These are phyloP conservation scores for Catagonus wagneri DNA, from an alignment of 2,113 vertebrate genomes.

Conservation along the genomic window DNA sequence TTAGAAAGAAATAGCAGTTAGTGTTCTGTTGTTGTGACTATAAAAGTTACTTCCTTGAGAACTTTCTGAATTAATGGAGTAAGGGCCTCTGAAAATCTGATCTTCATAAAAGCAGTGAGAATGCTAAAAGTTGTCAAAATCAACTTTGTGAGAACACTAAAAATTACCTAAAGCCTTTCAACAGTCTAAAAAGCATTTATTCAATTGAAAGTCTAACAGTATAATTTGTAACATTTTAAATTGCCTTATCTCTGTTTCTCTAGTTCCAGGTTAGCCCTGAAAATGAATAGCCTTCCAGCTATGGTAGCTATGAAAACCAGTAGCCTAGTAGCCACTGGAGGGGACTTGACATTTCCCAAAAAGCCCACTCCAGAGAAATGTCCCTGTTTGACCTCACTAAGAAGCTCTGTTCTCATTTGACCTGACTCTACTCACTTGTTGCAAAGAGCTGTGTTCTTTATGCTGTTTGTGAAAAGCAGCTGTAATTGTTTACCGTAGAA, in stretches of 20 bases:
- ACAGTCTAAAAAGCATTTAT: slow-evolving; percentile 9
- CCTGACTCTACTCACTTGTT: neutral
- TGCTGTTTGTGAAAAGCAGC: neutral
- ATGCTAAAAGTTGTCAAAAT: slow-evolving; percentile 6
- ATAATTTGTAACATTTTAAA: slow-evolving; percentile 43
- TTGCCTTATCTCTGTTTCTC: neutral
- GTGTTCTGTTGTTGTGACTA: neutral
- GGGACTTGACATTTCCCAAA: neutral
- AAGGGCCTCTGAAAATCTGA: neutral
- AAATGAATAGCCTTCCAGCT: neutral
- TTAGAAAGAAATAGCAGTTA: neutral
- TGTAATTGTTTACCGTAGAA: neutral
- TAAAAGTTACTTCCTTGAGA: neutral
- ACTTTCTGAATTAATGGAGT: neutral
- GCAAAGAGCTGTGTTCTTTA: neutral
- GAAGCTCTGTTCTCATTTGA: neutral
- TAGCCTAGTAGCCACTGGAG: neutral
- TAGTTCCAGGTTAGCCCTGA: neutral
- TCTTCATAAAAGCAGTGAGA: slow-evolving; percentile 2
- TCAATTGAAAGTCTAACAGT: neutral
- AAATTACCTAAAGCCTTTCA: neutral
- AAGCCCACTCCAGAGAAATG: neutral
- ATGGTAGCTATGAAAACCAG: neutral
- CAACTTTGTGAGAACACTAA: slow-evolving; percentile 3
- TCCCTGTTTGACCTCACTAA: neutral